Conservation (phyloP, 2,888 invertebrate species). For the Myopa tessellatipennis region DNA sequence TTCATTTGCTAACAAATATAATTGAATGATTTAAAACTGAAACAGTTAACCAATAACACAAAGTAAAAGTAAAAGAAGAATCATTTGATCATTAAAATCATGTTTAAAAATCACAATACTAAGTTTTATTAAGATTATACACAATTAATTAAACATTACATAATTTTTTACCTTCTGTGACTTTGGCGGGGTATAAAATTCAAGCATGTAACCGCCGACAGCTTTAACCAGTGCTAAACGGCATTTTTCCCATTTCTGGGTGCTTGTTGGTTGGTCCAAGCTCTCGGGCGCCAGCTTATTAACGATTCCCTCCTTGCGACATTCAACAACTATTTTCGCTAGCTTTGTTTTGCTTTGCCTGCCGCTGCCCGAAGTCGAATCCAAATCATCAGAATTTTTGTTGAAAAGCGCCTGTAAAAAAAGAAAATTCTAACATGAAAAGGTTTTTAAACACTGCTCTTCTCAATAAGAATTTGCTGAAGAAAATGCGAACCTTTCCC, state of each 20-base stretch:
- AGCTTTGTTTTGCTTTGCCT: constrained; percentile 86
- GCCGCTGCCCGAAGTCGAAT: constrained; percentile 81
- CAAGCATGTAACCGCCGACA: constrained; percentile 90
- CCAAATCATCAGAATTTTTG: constrained; percentile 75
- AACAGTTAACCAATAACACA: background rate
- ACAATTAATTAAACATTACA: background rate
- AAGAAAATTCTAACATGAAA: constrained; percentile 63
- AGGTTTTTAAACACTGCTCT: constrained; percentile 51
- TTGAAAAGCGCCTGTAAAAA: constrained; percentile 79
- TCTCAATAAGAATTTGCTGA: constrained; percentile 2
- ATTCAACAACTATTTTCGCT: constrained; percentile 92
- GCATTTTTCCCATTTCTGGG: constrained; percentile 95
- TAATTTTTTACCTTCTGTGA: constrained; percentile 78
- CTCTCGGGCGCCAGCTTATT: constrained; percentile 94
- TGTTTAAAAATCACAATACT: no score
- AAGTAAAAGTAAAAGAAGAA: background rate
- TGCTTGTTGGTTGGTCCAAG: constrained; percentile 80
- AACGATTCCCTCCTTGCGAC: constrained; percentile 92
- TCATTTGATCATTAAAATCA: no score
- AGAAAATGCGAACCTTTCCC: constrained; percentile 74
- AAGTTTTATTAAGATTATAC: background rate
- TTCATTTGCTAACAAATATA: no score
- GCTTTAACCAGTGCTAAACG: constrained; percentile 91
- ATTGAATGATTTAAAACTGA: background rate
- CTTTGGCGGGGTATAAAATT: constrained; percentile 95